These are phyloP conservation scores for Temnothorax rugatulus DNA, from an alignment of 2,888 invertebrate species.

Conservation along the genomic window DNA sequence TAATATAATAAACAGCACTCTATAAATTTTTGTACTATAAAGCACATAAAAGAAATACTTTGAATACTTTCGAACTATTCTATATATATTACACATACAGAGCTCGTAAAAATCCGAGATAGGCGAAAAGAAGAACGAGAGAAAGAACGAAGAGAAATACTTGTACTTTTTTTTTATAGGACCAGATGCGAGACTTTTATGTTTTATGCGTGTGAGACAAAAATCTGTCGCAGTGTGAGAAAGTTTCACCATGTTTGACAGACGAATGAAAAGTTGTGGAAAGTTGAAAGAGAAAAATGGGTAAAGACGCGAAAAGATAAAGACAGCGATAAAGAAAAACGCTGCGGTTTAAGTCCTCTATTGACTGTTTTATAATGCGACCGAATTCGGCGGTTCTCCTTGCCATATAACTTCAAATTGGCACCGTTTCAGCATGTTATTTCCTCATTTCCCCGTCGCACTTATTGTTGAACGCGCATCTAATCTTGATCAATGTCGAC, in stretches of 20 bases:
- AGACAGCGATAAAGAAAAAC: neutral
- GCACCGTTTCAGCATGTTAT: constrained; percentile 34
- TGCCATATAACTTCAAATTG: constrained; percentile 9
- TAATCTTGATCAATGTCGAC: constrained; percentile 1
- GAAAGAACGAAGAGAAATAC: neutral
- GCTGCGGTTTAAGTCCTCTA: neutral
- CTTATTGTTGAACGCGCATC: constrained; percentile 3
- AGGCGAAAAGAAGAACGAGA: neutral
- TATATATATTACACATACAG: neutral
- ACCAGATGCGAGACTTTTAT: neutral
- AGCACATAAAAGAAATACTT: neutral
- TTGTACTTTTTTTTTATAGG: neutral
- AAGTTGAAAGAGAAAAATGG: neutral
- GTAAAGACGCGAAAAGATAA: neutral
- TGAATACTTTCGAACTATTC: neutral
- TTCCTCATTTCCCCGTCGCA: constrained; percentile 4
- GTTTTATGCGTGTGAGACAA: neutral
- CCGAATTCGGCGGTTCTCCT: constrained; percentile 18
- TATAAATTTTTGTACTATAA: neutral
- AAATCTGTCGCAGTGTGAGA: neutral
- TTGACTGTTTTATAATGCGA: neutral
- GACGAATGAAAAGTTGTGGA: neutral
- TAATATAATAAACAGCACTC: neutral
- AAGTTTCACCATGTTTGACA: constrained; percentile 7
- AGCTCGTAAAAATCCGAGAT: neutral